Base-by-base conservation (phyloP, 2,888 invertebrate genomes). In the Automeris io region DNA sequence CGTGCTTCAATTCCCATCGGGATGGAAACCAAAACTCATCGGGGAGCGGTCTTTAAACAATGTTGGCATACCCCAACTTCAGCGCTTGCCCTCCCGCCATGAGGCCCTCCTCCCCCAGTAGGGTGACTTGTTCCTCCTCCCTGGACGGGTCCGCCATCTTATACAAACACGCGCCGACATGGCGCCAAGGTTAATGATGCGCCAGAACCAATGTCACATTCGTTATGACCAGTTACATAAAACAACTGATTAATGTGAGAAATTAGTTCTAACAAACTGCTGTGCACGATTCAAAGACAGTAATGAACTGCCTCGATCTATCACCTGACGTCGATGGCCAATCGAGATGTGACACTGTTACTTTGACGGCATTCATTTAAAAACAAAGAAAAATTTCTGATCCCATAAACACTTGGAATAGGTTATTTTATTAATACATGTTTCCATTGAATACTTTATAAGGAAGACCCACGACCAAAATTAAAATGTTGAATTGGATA, bases 131-230 rank as follows among this genome's bases (percentile, higher is more conserved):
- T 87, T 98, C 95, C 90, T 97, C 95, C 88, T 97, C 97, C 72
- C 95, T 93, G 81, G 94, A 93, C 77, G 96, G 95, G 88, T 98
- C 98, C 88, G 97, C 96, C 95, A 97, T 96, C 95, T 97, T 96
- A 89, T 91, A 88, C 71, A 89, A 88, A 89, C 70, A 77, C 57
- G 70, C 66, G 78, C 80, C 85, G 70, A 66, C 57, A 79, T 75
- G 79, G 87, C 82, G 77, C 57, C 83, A 89, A 88, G 80, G 87
- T 88, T 85, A 89, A 82, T 85, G 85, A 88, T 83, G 81, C 90
- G 87, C 91, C 92, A 91, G 92, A 88, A 88, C 89, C 90, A 91
- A 88, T 87, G 87, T 88, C 79, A 80, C 76, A 74, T 71, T 64
- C 56, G 49, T 50, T 49, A 57, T 49, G 55, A 54, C 48, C 55